Percentiles rank a stretch among this genome's conserved stretches.
phyloP scores from a whole-genome alignment of 1,140 invertebrate genomes.

The Scaptomyza montana region DNA sequence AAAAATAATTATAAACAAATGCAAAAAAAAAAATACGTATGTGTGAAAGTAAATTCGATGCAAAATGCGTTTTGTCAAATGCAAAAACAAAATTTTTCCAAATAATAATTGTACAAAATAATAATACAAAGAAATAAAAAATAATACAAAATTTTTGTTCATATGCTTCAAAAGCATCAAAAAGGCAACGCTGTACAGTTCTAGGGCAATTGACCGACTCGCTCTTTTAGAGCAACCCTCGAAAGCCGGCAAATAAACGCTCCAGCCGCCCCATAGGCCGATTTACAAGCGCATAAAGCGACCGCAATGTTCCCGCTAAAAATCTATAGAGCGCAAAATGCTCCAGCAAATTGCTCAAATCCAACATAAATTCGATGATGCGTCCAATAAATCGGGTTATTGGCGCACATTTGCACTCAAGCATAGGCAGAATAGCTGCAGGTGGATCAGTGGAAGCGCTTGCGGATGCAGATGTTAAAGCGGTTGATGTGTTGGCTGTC shows the following conservation, averaged over 20 bases:
- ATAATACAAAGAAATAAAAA: slow-evolving; percentile 35
- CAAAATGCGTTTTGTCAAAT: slow-evolving; percentile 80
- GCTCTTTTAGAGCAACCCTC: slow-evolving; percentile 60
- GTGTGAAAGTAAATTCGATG: slow-evolving; percentile 57
- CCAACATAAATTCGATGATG: slow-evolving; percentile 74
- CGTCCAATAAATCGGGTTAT: slow-evolving; percentile 82
- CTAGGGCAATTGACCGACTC: slow-evolving; percentile 19
- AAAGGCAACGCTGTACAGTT: slow-evolving; percentile 50
- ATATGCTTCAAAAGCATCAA: slow-evolving; percentile 35
- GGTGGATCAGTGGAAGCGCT: slow-evolving; percentile 11
- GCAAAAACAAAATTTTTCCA: slow-evolving; percentile 73
- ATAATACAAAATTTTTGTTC: slow-evolving; percentile 47
- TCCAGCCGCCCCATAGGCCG: slow-evolving; percentile 64
- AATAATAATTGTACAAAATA: slow-evolving; percentile 45
- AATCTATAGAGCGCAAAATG: slow-evolving; percentile 79
- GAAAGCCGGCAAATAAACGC: slow-evolving; percentile 62
- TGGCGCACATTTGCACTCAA: slow-evolving; percentile 79
- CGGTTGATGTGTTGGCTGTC: slow-evolving; percentile 20
- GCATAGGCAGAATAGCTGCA: neutral
- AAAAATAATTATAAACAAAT: slow-evolving; percentile 61
- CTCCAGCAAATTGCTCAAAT: slow-evolving; percentile 73
- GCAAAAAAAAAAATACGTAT: slow-evolving; percentile 21
- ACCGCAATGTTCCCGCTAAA: slow-evolving; percentile 67
- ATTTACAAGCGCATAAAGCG: slow-evolving; percentile 73
- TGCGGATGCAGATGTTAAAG: neutral